phyloP scores from a whole-genome alignment of 2,888 invertebrate species.

The Deilephila elpenor region DNA sequence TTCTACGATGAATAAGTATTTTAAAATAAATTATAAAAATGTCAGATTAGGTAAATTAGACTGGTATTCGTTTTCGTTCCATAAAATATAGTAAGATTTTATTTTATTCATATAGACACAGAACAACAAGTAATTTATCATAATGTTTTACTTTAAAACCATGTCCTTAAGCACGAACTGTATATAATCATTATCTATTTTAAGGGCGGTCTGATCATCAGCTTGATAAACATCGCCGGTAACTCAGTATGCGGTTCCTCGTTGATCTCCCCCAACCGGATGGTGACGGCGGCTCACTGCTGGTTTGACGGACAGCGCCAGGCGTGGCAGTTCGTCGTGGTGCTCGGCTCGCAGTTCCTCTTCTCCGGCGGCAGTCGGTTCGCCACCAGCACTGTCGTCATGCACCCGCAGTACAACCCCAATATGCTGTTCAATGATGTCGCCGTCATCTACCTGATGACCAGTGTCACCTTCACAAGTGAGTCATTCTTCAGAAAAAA shows the following conservation, averaged over 20 bases:
- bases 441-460: conserved; percentile 47
- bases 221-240: conserved; percentile 32
- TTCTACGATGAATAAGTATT: too few relatives aligned
- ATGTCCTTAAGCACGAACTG: too few relatives aligned
- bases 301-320: conserved; percentile 52
- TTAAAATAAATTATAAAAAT: too few relatives aligned
- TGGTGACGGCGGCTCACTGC: conserved; percentile 58
- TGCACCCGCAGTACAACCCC: conserved; percentile 49
- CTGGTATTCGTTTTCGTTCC: too few relatives aligned
- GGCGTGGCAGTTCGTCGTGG: conserved; percentile 48
- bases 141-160: too few relatives aligned
- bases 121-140: too few relatives aligned
- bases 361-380: conserved; percentile 55
- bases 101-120: too few relatives aligned
- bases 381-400: conserved; percentile 43
- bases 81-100: too few relatives aligned
- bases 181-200: too few relatives aligned
- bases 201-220: conserved; percentile 31
- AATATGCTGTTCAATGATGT: conserved; percentile 48
- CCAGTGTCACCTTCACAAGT: conserved; percentile 46
- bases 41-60: too few relatives aligned
- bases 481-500: conserved; percentile 29
- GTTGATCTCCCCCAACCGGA: conserved; percentile 46
- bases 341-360: conserved; percentile 51
- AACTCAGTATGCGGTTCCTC: conserved; percentile 50